Base-by-base conservation (phyloP, 2,113 vertebrate genomes). In the Chaetodon auriga region DNA sequence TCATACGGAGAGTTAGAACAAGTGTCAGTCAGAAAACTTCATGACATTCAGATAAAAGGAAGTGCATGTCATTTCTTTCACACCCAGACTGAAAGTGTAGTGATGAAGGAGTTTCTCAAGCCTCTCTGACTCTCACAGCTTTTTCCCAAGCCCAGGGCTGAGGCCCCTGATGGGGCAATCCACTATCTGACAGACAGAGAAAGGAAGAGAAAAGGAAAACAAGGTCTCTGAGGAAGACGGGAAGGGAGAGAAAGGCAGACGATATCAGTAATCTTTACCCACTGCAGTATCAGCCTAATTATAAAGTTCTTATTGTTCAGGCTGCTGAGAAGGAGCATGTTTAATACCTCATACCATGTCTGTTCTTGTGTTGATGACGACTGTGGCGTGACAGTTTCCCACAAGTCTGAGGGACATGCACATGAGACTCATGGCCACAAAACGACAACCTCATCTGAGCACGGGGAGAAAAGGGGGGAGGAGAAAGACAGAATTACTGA, bases 31-130 rank as follows among this genome's bases (percentile, higher is more conserved):
- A 64, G 61, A 85, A 36, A 53, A 73, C 53, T 68, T 78, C 45
- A 80, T 76, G 79, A 84, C 86, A 78, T 80, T 73, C 68, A 92
- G 75, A 91, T 91, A 88, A 90, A 90, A 90, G 84, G 69, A 80
- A 87, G 87, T 68, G 60, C 62, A 75, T 79, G 83, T 84, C 89
- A 87, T 90, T 86, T 75, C 49, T 86, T 89, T 92, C 79, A 87
- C 79, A 91, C 71, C 73, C 80, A 45, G 66, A 80, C 77, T 78
- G 73, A 84, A 84, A 85, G 51, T 74, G 75, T 41, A 68, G 78
- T 11, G 75, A 84, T 85, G 86, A 85, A 91, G 83, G 83, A 82
- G 76, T 84, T 89, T 91, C 79, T 89, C 84, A 80, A 84, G 86
- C 84, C 82, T 86, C 84, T 84, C 79, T 80, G 82, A 79, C 68